Evolutionary conservation across 2,888 invertebrate genomes (phyloP).

Genomic region (Hipparchia sbordonii): DNA sequence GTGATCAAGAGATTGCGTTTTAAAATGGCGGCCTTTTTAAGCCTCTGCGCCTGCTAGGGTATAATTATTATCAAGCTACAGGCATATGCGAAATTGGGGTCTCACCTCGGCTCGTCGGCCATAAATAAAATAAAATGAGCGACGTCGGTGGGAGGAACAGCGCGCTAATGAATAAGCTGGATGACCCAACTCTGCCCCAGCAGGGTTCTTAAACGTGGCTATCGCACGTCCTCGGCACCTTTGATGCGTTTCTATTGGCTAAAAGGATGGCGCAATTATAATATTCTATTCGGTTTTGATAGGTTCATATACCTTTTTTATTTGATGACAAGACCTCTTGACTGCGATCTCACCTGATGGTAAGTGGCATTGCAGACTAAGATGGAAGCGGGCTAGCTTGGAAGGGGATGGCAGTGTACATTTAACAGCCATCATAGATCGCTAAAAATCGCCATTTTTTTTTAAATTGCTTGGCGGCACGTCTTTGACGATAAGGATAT

Average conservation of each 20-base stretch:
- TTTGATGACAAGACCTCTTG: neutral
- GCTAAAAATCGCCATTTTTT: too few relatives aligned
- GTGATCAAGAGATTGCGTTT: slow-evolving; percentile 50
- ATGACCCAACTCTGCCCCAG: slow-evolving; percentile 48
- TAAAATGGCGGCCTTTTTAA: slow-evolving; percentile 76
- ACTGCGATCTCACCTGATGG: too few relatives aligned
- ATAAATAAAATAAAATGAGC: slow-evolving; percentile 81
- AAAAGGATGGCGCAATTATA: slow-evolving; percentile 18
- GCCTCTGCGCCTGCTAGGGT: slow-evolving; percentile 63
- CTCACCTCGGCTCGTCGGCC: slow-evolving; percentile 76
- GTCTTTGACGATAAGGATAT: too few relatives aligned
- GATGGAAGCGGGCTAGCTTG: too few relatives aligned
- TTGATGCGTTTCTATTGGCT: slow-evolving; percentile 47
- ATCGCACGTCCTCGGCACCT: slow-evolving; percentile 36
- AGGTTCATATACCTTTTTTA: neutral
- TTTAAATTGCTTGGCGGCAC: too few relatives aligned
- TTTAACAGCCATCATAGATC: too few relatives aligned
- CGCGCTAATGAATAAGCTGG: slow-evolving; percentile 76
- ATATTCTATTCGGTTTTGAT: slow-evolving; percentile 39
- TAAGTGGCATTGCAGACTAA: too few relatives aligned
- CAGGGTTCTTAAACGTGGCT: slow-evolving; percentile 43
- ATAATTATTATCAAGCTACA: slow-evolving; percentile 80
- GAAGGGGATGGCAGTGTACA: too few relatives aligned
- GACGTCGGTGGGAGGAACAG: slow-evolving; percentile 74
- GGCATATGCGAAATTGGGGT: slow-evolving; percentile 82